Conservation (phyloP, 2,113 vertebrate genomes). For the Nesogale talazaci region DNA sequence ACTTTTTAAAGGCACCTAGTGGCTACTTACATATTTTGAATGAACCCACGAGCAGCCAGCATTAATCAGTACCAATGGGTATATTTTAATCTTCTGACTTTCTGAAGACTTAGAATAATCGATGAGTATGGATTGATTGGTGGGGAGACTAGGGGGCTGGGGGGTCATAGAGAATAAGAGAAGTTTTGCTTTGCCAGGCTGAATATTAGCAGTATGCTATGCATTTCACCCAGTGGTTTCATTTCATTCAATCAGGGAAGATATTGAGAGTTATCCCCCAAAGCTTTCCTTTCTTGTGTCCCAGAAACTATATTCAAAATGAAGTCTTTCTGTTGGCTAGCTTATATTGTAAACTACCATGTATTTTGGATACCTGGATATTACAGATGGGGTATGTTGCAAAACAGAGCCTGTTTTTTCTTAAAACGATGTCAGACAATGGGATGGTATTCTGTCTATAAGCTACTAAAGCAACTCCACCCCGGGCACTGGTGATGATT, state of each 20-base stretch:
- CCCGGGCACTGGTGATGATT: background rate
- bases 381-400: background rate
- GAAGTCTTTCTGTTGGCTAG: background rate
- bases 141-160: no score
- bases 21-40: background rate
- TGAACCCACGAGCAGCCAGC: background rate
- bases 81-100: background rate
- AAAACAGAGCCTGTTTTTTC: background rate
- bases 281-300: slow-evolving; percentile 27
- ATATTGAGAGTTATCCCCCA: background rate
- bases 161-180: background rate
- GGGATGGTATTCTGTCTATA: background rate
- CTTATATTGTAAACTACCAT: background rate
- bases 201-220: background rate
- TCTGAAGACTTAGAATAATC: background rate
- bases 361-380: background rate
- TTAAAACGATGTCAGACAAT: background rate
- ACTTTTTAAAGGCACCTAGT: background rate
- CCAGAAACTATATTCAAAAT: background rate
- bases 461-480: background rate
- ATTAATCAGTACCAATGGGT: background rate
- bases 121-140: background rate
- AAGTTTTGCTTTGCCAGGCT: background rate
- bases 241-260: background rate
- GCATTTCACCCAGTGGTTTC: background rate